Evolutionary conservation across 2,113 vertebrate genomes (phyloP).

Genomic region (Phodopus roborovskii): DNA sequence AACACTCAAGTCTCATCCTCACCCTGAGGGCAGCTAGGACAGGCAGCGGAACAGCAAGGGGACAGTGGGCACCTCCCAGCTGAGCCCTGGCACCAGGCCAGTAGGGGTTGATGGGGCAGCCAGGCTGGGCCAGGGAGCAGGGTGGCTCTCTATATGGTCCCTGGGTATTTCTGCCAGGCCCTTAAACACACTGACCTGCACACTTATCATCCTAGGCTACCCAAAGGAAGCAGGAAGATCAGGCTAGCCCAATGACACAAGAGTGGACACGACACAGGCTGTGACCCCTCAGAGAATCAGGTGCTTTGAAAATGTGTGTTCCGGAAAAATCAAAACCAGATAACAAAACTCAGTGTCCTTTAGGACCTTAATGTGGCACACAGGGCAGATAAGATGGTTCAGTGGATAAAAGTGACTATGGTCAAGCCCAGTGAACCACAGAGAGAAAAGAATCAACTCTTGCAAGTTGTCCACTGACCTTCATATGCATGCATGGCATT

Average conservation of each 20-base stretch:
- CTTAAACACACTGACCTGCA: neutral
- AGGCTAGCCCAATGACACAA: neutral
- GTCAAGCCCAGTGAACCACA: no score
- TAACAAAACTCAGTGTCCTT: neutral
- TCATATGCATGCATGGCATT: neutral
- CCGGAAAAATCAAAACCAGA: neutral
- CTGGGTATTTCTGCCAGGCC: neutral
- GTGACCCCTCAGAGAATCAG: neutral
- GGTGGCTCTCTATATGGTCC: neutral
- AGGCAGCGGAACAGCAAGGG: neutral
- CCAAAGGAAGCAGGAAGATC: neutral
- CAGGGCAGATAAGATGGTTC: neutral
- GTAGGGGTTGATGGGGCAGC: no score
- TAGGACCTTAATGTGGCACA: neutral
- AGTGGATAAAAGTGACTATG: neutral
- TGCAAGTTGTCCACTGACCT: neutral
- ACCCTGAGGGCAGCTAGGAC: conserved; percentile 15
- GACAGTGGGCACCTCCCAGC: neutral
- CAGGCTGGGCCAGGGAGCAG: neutral
- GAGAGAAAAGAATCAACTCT: no score
- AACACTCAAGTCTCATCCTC: neutral
- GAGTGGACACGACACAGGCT: neutral
- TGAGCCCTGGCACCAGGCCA: neutral
- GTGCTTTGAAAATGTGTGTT: neutral
- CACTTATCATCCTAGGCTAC: neutral